Base-by-base conservation (phyloP, 2,113 vertebrate species). In the Lynx canadensis region DNA sequence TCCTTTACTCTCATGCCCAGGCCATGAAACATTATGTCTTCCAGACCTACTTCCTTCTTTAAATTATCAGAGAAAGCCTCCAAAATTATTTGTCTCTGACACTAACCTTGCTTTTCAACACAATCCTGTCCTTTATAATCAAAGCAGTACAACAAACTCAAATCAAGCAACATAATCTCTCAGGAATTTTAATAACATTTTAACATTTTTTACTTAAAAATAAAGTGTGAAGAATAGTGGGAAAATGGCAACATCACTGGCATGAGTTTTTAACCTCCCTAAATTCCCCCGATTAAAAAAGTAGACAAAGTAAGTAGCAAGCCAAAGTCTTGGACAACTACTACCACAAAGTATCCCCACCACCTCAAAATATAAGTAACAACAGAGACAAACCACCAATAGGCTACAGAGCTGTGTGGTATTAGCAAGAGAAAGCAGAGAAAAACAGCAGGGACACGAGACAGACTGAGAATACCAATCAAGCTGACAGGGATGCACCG, bases 131-230 rank as follows among this genome's bases (percentile, higher is more conserved):
- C 9, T 78, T 86, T 93, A 57, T 8, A 74, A 65, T 90, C 45
- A 95, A 78, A 89, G 10, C 45, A 82, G 38, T 29, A 29, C 18
- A 86, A n/a, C 73, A 80, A 85, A 55, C 19, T 82, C 55, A 91
- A 95, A 84, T 45, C 52, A 84, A 79, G 31, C 10, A 93, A 80
- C 93, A 80, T 89, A 73, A 52, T 9, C 31, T 89, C 60, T 66
- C n/a, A 15, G 25, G 25, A 5, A 73, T 73, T 83, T 96, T 82
- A 91, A 29, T 96, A 94, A 60, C 60, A 90, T 60, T 83, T n/a
- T 73, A 73, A 73, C 29, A 78, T 83, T 69, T 88, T 60, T 73
- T 60, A 48, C 57, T 68, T 79, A 80, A 93, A 92, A 69, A 33
- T 74, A 82, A 87, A 91, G n/a, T 29, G 48, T 29, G 12, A 13